Percentiles rank a stretch among this genome's conserved stretches.
Conservation (phyloP, 2,888 invertebrate genomes). For the Cryptus armator region DNA sequence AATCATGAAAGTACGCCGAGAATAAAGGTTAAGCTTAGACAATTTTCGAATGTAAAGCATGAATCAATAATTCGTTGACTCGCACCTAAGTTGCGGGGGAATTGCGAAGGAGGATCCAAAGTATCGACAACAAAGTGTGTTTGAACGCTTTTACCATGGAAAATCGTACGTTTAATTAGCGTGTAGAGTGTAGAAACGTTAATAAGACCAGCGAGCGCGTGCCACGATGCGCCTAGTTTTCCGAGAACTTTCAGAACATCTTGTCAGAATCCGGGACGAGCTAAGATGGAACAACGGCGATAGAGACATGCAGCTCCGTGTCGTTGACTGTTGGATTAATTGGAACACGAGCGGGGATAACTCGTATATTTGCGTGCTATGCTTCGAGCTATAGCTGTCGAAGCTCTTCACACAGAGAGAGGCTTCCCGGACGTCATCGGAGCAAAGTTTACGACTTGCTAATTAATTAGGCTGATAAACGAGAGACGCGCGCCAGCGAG, state of each 20-base stretch:
- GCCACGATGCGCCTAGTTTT: background rate
- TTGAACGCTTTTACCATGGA: no score
- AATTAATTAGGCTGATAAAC: constrained; percentile 81
- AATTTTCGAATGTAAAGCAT: no score
- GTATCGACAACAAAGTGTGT: no score
- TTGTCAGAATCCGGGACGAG: constrained; percentile 5
- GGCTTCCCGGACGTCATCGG: constrained; percentile 37
- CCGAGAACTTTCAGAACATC: constrained; percentile 41
- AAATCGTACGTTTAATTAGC: background rate
- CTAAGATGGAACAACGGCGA: background rate
- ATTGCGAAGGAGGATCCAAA: no score
- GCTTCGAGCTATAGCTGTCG: constrained; percentile 47
- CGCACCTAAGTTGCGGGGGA: no score
- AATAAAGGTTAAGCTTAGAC: no score
- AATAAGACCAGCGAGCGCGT: background rate
- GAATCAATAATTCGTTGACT: no score
- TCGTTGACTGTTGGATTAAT: constrained; percentile 48
- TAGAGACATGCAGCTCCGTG: constrained; percentile 23
- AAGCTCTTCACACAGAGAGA: constrained; percentile 31
- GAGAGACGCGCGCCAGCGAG: constrained; percentile 71
- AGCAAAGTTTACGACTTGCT: constrained; percentile 77
- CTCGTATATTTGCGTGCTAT: constrained; percentile 30
- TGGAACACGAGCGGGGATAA: constrained; percentile 2
- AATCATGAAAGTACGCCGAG: no score
- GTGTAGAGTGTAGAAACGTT: background rate